phyloP scores from a whole-genome alignment of 2,888 invertebrate species.

The Drosophila recens region DNA sequence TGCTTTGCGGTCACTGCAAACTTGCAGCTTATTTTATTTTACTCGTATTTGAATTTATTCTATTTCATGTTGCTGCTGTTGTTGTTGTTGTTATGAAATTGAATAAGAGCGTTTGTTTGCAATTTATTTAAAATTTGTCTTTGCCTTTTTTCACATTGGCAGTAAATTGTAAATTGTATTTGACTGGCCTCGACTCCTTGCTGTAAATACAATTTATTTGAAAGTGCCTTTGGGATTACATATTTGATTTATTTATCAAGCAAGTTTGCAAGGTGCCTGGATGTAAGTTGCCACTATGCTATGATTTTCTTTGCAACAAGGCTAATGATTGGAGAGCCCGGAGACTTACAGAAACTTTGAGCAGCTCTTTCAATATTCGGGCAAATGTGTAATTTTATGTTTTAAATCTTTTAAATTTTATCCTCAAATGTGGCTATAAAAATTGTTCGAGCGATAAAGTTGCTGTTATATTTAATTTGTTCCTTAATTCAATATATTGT shows the following conservation, averaged over 20 bases:
- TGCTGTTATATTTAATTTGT: background rate
- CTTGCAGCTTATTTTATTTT: conserved; percentile 54
- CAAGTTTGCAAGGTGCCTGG: conserved; percentile 38
- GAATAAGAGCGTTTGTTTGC: conserved; percentile 74
- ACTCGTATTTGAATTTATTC: conserved; percentile 24
- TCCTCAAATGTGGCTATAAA: background rate
- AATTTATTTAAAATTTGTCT: conserved; percentile 74
- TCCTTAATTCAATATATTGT: background rate
- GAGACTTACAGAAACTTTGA: background rate
- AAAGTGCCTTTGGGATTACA: conserved; percentile 49
- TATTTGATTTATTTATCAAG: conserved; percentile 46
- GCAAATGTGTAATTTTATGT: background rate
- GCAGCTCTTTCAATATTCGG: background rate
- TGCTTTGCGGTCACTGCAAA: conserved; percentile 67
- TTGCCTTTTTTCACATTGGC: conserved; percentile 34
- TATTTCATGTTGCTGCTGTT: conserved; percentile 24
- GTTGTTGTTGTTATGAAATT: conserved; percentile 54
- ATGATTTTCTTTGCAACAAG: conserved; percentile 32
- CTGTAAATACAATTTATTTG: conserved; percentile 40
- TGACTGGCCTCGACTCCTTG: conserved; percentile 11
- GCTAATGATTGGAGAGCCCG: conserved; percentile 1
- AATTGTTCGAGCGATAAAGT: background rate
- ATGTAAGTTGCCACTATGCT: conserved; percentile 19
- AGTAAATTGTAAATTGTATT: conserved; percentile 58
- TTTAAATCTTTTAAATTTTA: background rate